Base-by-base conservation (phyloP, 37 sponge, comb jelly and placozoan genomes). In the Geodia barretti region DNA sequence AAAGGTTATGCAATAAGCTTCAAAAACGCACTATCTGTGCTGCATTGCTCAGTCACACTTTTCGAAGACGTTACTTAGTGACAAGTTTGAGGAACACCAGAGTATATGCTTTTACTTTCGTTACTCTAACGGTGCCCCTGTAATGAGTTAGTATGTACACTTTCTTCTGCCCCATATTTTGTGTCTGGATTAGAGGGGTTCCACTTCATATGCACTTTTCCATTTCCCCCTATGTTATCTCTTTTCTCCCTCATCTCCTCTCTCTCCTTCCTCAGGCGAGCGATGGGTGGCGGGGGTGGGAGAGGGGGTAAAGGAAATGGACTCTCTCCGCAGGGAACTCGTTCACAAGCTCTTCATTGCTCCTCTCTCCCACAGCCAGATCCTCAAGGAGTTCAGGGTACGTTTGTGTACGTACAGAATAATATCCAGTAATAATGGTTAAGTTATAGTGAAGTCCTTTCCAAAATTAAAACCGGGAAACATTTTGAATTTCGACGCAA, bases 321-420 rank as follows among this genome's bases (percentile, higher is more conserved):
- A 85, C 41, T 54, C 78, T 38, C 58, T 93, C 42, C 63, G 70
- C 59, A 72, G 87, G 28, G 94, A 93, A 68, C 37, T 93, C 38
- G 66, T 93, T 32, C 94, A 93, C 65, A 72, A 68, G 24, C 79
- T 93, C 29, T 93, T 64, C 64, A 70, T 89, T 39, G 39, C 75
- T 21, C 84, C 90, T 20, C 33, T 67, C 25, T 64, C 87, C 31
- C 94, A 93, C 83, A 89, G 86, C 35, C 69, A 93, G 25, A 62
- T 93, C 14, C 14, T 86, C 62, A 92, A 87, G 42, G 67, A 84
- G 28, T 82, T 87, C 39, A 92, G 84, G 66, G 92, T 87, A 66
- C 35, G 88, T 71, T 29, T 2, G 24, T 9, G 29, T 31, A n/a
- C 8, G 25, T 31, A 31, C 11, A 60, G 21, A n/a, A n/a, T n/a